Percentiles rank a stretch among this genome's conserved stretches.
Conservation (phyloP, 2,888 invertebrate species). For the Pharmacophagus antenor region DNA sequence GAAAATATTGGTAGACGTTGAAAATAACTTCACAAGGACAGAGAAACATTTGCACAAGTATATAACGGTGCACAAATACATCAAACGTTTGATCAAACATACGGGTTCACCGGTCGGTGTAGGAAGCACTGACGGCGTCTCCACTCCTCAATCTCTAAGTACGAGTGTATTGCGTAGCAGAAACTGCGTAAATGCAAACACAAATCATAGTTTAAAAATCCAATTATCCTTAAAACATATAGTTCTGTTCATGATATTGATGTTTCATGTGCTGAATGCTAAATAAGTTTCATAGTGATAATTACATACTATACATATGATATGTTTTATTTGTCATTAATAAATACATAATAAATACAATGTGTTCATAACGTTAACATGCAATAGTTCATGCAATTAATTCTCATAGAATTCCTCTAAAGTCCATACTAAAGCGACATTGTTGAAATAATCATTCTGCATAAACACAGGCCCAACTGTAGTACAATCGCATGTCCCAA, state of each 20-base stretch:
- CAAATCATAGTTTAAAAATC: conserved; percentile 39
- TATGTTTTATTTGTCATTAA: not conserved
- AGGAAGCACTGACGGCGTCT: conserved; percentile 66
- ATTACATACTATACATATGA: conserved; percentile 6
- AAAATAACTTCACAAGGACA: conserved; percentile 34
- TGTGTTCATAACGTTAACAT: conserved; percentile 21
- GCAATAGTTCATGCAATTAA: conserved; percentile 36
- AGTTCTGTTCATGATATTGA: conserved; percentile 20
- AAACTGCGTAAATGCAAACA: conserved; percentile 71
- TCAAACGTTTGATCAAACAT: conserved; percentile 55
- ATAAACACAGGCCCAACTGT: conserved; percentile 45
- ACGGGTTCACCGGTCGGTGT: conserved; percentile 65
- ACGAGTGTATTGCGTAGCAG: conserved; percentile 77
- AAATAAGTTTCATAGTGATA: not conserved
- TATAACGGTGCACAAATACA: conserved; percentile 62
- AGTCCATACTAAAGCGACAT: conserved; percentile 41
- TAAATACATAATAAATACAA: conserved; percentile 12
- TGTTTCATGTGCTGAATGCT: not conserved
- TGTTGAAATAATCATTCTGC: conserved; percentile 36
- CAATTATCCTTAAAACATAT: not conserved
- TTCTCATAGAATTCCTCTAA: conserved; percentile 33
- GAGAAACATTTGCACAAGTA: conserved; percentile 44
- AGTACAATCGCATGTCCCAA: conserved; percentile 42
- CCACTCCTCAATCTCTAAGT: conserved; percentile 73
- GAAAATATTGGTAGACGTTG: not conserved